Evolutionary conservation across 2,888 invertebrate species (phyloP), one percentile per base, ranked within the genome.

Genomic region (Eupithecia tripunctaria): DNA sequence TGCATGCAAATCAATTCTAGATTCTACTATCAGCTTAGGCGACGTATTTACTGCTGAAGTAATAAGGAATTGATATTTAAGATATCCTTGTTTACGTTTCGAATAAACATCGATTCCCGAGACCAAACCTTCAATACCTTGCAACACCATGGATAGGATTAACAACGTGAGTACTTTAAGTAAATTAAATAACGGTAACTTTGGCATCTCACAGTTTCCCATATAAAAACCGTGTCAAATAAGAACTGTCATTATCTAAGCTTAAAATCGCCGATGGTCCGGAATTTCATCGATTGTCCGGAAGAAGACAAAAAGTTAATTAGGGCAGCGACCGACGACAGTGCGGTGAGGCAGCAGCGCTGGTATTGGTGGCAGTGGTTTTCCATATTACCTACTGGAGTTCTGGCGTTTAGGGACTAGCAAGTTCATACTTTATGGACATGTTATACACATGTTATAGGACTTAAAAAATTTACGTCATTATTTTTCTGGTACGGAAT

Each of bases 231-330:
- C 75, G 73, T 79, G 73, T 75, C 79, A 73, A 80, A 78, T 78
- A 76, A 79, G 81, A 82, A 81, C 81, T 80, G 75, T 83, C 80
- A 77, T 79, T 82, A 77, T 82, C 81, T 78, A 81, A 80, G 77
- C 77, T 75, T 77, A 79, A 80, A 83, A 82, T 84, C 83, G 83
- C n/a, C 36, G 62, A 56, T 56, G 56, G 25, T 81, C 78, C 80
- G 88, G 89, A 89, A 91, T 90, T 87, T 84, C 84, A 83, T 84
- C 86, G 86, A 90, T 88, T 87, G 89, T 87, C 84, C 83, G 82
- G 80, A 80, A 77, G 79, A 81, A 89, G 87, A 90, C 90, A 92
- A 93, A 92, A 93, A 93, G 91, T 92, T 92, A 93, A 93, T 93
- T 92, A 93, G 89, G 89, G 79, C 85, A 77, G 84, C 83, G 85